Conservation (phyloP, 2,888 invertebrate species). For the Lamellibrachia columna region DNA sequence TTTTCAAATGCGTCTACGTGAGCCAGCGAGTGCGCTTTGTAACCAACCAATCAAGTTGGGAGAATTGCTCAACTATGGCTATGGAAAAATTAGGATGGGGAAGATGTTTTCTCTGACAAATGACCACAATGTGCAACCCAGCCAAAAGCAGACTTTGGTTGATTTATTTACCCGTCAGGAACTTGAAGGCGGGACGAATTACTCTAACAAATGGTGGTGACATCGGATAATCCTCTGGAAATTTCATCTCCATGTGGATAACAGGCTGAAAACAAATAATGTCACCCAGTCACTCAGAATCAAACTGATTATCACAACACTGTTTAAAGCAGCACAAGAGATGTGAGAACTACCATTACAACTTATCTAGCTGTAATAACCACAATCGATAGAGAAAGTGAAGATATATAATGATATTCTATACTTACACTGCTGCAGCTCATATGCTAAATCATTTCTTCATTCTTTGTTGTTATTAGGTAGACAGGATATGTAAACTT, state of each 20-base stretch:
- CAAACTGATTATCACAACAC: neutral
- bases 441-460: no score
- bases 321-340: no score
- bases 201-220: slow-evolving; percentile 60
- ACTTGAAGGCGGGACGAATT: slow-evolving; percentile 55
- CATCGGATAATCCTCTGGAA: slow-evolving; percentile 59
- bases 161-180: slow-evolving; percentile 53
- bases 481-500: no score
- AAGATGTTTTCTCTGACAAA: neutral
- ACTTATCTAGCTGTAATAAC: no score
- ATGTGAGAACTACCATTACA: no score
- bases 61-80: neutral
- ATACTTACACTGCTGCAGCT: no score
- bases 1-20: neutral
- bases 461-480: no score
- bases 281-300: neutral
- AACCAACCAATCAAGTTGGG: neutral
- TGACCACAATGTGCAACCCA: neutral
- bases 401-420: no score
- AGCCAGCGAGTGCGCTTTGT: neutral
- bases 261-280: slow-evolving; percentile 46
- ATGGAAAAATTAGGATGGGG: neutral
- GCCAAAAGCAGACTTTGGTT: neutral
- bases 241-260: slow-evolving; percentile 57
- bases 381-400: no score